Evolutionary conservation across 1,140 invertebrate genomes (phyloP), one percentile per base, ranked within the genome.

Genomic region (Ceratosolen solmsi): DNA sequence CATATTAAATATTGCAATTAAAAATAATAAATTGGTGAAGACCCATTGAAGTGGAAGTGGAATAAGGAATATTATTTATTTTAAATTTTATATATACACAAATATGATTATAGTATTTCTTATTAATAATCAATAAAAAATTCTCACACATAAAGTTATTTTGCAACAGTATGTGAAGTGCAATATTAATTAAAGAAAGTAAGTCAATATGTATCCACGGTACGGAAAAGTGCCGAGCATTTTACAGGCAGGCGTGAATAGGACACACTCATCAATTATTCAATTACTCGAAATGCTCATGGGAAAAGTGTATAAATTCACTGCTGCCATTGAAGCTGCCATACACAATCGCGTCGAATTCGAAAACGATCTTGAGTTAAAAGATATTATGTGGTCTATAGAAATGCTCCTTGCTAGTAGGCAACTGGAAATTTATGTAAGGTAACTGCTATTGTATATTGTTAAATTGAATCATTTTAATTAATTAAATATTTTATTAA

Each of bases 351-450:
- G 89, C 87, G 78, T 90, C 0, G 63, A 87, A 9, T 27, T 1
- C 2, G 30, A 65, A 15, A 72, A 80, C 5, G 51, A 84, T 2
- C 80, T 65, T 33, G 54, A 83, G 84, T 79, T 89, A 25, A 85
- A 91, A 5, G 88, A 93, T 71, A 89, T 93, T 71, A 86, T 88
- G 3, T 90, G 92, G 84, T 86, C 92, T 27, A 93, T 93, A 78
- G 91, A 93, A 56, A 89, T 93, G 76, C 84, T 95, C 9, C 89
- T 93, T 0, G 90, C 93, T 41, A 92, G 92, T 84, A 92, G 94
- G 15, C 94, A 95, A 83, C 93, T 94, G 84, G 94, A 95, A 87
- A 89, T 94, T 74, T 92, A 92, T 60, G 86, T 92, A 2, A 92
- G 92, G 92, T 92, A 76, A 5, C 0, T 75, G n/a, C 36, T 51